A percentile compares a stretch with the other conserved stretches of the same genome.
These are phyloP conservation scores for Keiferia lycopersicella DNA, from an alignment of 2,888 invertebrate genomes.

Conservation along the genomic window DNA sequence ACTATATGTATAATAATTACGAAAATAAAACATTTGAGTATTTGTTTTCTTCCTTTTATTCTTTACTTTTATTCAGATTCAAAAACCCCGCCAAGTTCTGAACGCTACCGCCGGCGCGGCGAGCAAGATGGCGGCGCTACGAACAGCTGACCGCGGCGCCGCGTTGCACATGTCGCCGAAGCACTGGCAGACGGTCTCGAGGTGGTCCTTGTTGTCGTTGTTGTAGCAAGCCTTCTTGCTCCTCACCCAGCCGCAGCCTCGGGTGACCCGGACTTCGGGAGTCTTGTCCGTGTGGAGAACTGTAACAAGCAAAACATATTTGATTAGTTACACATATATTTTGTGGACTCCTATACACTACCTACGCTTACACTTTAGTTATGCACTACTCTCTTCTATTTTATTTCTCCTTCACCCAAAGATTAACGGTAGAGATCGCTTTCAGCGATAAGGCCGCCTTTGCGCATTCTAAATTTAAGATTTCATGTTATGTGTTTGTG, in stretches of 20 bases:
- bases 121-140: conserved; percentile 39
- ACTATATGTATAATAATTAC: too few relatives aligned
- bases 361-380: too few relatives aligned
- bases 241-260: conserved; percentile 83
- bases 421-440: too few relatives aligned
- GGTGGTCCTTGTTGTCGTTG: conserved; percentile 82
- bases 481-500: too few relatives aligned
- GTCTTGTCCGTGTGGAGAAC: conserved; percentile 58
- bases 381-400: too few relatives aligned
- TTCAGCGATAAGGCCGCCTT: too few relatives aligned
- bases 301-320: conserved; percentile 40
- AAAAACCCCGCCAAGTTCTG: conserved; percentile 45
- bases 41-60: too few relatives aligned
- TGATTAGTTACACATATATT: not conserved
- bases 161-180: conserved; percentile 82
- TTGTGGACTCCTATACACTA: too few relatives aligned
- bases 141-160: conserved; percentile 45
- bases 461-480: too few relatives aligned
- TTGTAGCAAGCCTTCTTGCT: conserved; percentile 75
- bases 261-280: conserved; percentile 69
- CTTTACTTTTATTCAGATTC: not conserved
- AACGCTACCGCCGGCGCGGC: conserved; percentile 32
- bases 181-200: conserved; percentile 82
- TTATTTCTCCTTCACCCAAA: too few relatives aligned
- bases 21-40: too few relatives aligned